A percentile compares a stretch with the other conserved stretches of the same genome.
phyloP scores from a whole-genome alignment of 1,140 invertebrate species.

The Gryllus bimaculatus region DNA sequence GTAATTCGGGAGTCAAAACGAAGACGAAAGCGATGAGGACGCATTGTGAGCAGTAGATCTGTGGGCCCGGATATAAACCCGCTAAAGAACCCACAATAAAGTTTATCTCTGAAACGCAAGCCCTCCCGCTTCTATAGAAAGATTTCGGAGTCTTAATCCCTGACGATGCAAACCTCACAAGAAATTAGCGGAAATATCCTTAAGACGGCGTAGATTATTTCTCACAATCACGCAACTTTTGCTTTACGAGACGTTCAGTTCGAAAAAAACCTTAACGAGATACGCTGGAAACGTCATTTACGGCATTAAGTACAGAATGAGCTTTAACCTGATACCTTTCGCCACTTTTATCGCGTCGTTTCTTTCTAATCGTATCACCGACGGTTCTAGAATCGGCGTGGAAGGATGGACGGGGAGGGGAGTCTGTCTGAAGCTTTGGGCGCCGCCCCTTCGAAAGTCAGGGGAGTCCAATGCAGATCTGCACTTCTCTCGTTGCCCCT shows the following conservation, averaged over 20 bases:
- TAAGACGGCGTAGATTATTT: neutral
- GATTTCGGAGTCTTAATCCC: neutral
- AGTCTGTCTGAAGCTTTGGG: no score
- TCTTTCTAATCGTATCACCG: neutral
- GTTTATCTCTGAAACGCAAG: neutral
- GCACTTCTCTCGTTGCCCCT: no score
- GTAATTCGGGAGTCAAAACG: neutral
- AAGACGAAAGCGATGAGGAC: neutral
- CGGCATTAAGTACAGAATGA: neutral
- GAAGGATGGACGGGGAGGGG: no score
- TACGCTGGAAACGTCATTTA: neutral
- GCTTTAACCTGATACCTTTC: neutral
- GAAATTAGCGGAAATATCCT: neutral
- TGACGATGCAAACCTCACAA: neutral
- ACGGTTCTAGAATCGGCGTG: no score
- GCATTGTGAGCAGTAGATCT: neutral
- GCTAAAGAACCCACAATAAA: neutral
- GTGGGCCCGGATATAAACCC: neutral
- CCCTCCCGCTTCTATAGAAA: neutral
- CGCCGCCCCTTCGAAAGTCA: no score
- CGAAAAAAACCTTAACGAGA: neutral
- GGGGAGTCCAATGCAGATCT: no score
- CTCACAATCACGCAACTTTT: neutral
- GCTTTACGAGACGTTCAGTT: neutral
- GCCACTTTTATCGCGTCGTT: neutral